A percentile compares a stretch with the other conserved stretches of the same genome.
phyloP scores from a whole-genome alignment of 2,797 vertebrate genomes.

The Erpetoichthys calabaricus region DNA sequence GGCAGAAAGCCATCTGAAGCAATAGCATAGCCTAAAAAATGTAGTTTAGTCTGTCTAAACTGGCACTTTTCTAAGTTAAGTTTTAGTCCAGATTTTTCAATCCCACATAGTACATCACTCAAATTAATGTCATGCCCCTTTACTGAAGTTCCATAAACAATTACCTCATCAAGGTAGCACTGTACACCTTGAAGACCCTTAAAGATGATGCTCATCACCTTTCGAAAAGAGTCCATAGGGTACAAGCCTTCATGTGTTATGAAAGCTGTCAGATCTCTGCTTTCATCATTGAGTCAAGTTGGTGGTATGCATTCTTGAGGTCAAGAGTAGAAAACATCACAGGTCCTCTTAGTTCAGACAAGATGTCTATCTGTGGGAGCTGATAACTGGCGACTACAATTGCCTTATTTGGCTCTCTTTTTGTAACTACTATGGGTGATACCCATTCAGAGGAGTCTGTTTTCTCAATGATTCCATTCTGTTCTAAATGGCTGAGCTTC shows the following conservation, averaged over 20 bases:
- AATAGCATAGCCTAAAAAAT: background rate
- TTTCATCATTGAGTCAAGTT: slow-evolving; percentile 9
- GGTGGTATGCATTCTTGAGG: slow-evolving; percentile 11
- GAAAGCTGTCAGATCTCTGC: slow-evolving; percentile 3
- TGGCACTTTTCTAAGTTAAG: slow-evolving; percentile 6
- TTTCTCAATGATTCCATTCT: too few species aligned
- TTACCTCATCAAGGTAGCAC: slow-evolving; percentile 15
- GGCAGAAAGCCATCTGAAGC: too few species aligned
- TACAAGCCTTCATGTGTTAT: slow-evolving; percentile 11
- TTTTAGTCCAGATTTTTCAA: slow-evolving; percentile 8
- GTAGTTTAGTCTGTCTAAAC: slow-evolving; percentile 9
- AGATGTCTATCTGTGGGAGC: too few species aligned
- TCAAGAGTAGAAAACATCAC: slow-evolving; percentile 13
- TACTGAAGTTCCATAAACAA: slow-evolving; percentile 1
- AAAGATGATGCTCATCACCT: slow-evolving; percentile 15
- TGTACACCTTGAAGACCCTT: slow-evolving; percentile 7
- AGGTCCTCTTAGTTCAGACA: slow-evolving; percentile 1
- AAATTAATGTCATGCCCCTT: slow-evolving; percentile 8
- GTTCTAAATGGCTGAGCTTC: too few species aligned
- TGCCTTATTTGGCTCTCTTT: too few species aligned
- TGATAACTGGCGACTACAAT: too few species aligned
- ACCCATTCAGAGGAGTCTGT: too few species aligned
- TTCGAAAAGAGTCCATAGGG: slow-evolving; percentile 14
- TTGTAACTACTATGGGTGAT: too few species aligned
- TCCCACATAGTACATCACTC: background rate